phyloP scores from a whole-genome alignment of 2,888 invertebrate species.

The Danaus chrysippus region DNA sequence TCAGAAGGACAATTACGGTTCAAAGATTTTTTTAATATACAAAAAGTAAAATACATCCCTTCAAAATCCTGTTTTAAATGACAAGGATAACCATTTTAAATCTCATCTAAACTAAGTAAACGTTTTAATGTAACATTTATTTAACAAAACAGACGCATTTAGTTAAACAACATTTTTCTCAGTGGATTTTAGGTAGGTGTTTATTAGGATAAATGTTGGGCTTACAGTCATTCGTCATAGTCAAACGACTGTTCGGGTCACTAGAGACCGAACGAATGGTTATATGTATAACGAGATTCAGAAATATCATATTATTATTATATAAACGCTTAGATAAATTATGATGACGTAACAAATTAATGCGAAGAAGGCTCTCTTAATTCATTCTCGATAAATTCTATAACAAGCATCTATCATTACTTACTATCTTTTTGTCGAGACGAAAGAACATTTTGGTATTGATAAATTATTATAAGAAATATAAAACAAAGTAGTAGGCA shows the following conservation, averaged over 20 bases:
- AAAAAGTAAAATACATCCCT: no score
- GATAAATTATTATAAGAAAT: no score
- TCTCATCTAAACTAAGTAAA: neutral
- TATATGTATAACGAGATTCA: conserved; percentile 12
- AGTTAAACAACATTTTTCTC: neutral
- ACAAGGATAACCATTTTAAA: neutral
- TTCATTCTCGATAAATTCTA: neutral
- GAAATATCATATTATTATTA: conserved; percentile 17
- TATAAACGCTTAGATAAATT: conserved; percentile 6
- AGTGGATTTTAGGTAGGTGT: conserved; percentile 10
- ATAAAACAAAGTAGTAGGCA: no score
- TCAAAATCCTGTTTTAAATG: no score
- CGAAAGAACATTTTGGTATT: no score
- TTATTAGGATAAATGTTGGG: conserved; percentile 14
- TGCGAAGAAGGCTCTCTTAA: neutral
- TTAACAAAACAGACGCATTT: neutral
- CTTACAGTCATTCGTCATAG: conserved; percentile 13
- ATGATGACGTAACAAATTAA: neutral
- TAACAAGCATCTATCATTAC: no score
- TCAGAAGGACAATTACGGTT: neutral
- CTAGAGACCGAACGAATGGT: conserved; percentile 10
- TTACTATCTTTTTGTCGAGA: no score
- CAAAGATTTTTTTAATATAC: no score
- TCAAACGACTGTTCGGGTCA: conserved; percentile 10
- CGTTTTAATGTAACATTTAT: neutral